Evolutionary conservation across 2,113 vertebrate species (phyloP).

Genomic region (Cebus imitator): DNA sequence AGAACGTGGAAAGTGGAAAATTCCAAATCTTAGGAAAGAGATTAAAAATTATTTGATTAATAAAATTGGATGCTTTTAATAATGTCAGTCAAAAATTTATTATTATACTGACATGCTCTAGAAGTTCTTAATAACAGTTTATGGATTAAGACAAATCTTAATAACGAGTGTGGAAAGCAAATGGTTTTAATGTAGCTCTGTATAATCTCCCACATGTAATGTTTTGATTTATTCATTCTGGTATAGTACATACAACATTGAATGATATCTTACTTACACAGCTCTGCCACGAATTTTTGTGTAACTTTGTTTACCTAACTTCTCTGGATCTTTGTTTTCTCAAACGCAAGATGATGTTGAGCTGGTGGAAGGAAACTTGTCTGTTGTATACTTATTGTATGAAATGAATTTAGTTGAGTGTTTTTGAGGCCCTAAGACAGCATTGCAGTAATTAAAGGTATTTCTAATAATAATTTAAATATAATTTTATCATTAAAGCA

Average conservation of each 20-base stretch:
- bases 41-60: constrained; percentile 8
- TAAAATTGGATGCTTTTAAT: constrained; percentile 34
- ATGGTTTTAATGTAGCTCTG: not conserved
- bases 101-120: not conserved
- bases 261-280: not conserved
- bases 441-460: not conserved
- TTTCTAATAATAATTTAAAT: not conserved
- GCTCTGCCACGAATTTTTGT: not conserved
- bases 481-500: not conserved
- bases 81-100: constrained; percentile 39
- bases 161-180: not conserved
- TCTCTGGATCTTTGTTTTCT: constrained; percentile 1
- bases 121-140: not conserved
- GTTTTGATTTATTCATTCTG: not conserved
- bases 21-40: constrained; percentile 24
- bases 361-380: not conserved
- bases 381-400: not conserved
- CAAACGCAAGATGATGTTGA: not conserved
- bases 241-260: not conserved
- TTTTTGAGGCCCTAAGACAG: not conserved
- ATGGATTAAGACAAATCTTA: too few species aligned
- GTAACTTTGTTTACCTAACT: not conserved
- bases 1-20: constrained; percentile 70
- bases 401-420: not conserved
- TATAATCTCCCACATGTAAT: not conserved